Evolutionary conservation across 1,140 invertebrate species (phyloP).

Genomic region (Yoshiicerus persimilis): DNA sequence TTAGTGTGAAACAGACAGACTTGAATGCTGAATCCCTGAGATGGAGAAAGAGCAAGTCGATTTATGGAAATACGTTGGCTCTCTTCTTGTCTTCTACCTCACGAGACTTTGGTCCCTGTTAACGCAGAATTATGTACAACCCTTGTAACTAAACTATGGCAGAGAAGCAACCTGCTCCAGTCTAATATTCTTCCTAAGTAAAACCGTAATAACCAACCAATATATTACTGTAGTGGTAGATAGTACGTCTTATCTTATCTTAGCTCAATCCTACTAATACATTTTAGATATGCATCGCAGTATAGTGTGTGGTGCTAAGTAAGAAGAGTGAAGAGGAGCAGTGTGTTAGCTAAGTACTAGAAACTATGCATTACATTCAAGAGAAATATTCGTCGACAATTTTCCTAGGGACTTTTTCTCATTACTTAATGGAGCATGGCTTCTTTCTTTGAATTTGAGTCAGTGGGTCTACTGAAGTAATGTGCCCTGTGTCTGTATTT

Average conservation of each 20-base stretch:
- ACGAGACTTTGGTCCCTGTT: slow-evolving; percentile 31
- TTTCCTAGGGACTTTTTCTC: slow-evolving; percentile 26
- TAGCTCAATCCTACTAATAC: too few relatives aligned
- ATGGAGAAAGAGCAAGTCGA: slow-evolving; percentile 26
- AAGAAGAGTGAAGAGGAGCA: too few relatives aligned
- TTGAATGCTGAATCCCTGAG: not conserved
- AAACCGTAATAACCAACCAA: too few relatives aligned
- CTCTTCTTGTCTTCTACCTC: not conserved
- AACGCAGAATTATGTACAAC: not conserved
- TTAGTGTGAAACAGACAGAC: not conserved
- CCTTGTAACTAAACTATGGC: not conserved
- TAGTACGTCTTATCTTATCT: too few relatives aligned
- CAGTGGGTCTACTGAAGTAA: not conserved
- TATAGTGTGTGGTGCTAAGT: too few relatives aligned
- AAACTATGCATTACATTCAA: not conserved
- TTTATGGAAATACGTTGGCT: slow-evolving; percentile 22
- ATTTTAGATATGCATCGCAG: too few relatives aligned
- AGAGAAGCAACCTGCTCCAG: too few relatives aligned
- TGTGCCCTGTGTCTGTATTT: not conserved
- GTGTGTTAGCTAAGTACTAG: too few relatives aligned
- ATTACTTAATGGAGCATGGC: slow-evolving; percentile 30
- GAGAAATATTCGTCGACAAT: slow-evolving; percentile 13
- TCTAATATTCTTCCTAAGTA: too few relatives aligned
- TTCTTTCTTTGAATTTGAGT: slow-evolving; percentile 15
- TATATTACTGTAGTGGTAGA: too few relatives aligned